Evolutionary conservation across 2,113 vertebrate genomes (phyloP).

Genomic region (Saccopteryx bilineata): DNA sequence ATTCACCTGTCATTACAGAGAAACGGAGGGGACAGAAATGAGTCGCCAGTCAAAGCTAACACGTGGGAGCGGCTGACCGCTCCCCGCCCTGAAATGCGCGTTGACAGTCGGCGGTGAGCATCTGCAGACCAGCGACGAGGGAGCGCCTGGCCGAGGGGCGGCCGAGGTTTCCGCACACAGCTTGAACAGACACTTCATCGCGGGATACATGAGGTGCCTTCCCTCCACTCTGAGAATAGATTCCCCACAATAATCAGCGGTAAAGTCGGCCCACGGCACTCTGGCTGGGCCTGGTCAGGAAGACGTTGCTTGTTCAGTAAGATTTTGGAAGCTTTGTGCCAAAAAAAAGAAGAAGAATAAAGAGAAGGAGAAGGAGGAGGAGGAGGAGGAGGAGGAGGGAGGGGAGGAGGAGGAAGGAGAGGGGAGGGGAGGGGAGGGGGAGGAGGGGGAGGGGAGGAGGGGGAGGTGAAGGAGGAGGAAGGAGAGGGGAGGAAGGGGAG

Average conservation of each 20-base stretch:
- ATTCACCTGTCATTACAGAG: constrained; percentile 75
- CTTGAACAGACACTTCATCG: constrained; percentile 63
- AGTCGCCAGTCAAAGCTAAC: not conserved
- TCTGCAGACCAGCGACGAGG: not conserved
- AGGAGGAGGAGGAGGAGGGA: no score
- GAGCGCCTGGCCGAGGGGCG: not conserved
- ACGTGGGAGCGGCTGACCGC: no score
- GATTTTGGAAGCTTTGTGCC: not conserved
- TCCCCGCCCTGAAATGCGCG: not conserved
- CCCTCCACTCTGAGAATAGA: constrained; percentile 28
- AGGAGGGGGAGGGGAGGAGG: no score
- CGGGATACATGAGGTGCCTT: constrained; percentile 45
- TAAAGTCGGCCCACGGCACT: not conserved
- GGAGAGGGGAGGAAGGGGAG: no score
- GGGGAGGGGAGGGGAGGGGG: no score
- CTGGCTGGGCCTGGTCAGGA: not conserved
- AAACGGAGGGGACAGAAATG: constrained; percentile 66
- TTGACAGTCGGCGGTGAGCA: constrained; percentile 71
- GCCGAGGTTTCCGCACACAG: constrained; percentile 14
- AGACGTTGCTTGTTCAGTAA: not conserved
- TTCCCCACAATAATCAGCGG: constrained; percentile 57
- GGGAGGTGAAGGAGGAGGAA: no score
- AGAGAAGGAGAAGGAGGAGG: no score
- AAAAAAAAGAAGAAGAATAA: not conserved
- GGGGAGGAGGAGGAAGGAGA: no score